Conservation (phyloP, 2,797 vertebrate species). For the Semaprochilodus insignis region DNA sequence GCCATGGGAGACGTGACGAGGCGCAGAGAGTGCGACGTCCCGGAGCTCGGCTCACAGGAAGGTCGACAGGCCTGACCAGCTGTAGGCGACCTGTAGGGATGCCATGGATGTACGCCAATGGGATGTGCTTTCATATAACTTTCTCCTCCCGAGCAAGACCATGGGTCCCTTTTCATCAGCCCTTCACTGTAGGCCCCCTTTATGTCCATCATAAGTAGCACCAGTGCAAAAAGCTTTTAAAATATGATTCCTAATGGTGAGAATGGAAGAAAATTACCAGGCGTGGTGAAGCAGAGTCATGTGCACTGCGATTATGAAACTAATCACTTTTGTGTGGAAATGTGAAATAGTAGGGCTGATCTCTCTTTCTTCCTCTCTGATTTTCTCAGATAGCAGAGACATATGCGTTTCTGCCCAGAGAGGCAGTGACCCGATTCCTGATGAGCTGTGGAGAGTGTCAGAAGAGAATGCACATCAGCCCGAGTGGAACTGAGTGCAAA, state of each 20-base stretch:
- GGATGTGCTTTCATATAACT: neutral
- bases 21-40: neutral
- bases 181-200: neutral
- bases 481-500: slow-evolving; percentile 95
- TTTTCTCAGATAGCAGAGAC: slow-evolving; percentile 87
- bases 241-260: neutral
- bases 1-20: neutral
- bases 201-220: neutral
- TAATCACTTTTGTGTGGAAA: neutral
- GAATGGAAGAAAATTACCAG: neutral
- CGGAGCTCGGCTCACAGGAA: slow-evolving; percentile 4
- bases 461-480: slow-evolving; percentile 98
- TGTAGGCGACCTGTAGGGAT: slow-evolving; percentile 6
- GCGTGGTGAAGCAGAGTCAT: neutral
- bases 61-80: neutral
- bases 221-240: neutral
- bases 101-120: neutral
- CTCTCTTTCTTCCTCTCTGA: slow-evolving; percentile 11
- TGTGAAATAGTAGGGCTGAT: neutral
- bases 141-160: neutral
- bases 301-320: neutral
- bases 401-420: slow-evolving; percentile 94
- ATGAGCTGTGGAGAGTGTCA: slow-evolving; percentile 98
- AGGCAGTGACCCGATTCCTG: slow-evolving; percentile 96
- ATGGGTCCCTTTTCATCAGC: neutral